A percentile compares a stretch with the other conserved stretches of the same genome.
Conservation (phyloP, 2,888 invertebrate genomes). For the Psococerastis gibbosa region DNA sequence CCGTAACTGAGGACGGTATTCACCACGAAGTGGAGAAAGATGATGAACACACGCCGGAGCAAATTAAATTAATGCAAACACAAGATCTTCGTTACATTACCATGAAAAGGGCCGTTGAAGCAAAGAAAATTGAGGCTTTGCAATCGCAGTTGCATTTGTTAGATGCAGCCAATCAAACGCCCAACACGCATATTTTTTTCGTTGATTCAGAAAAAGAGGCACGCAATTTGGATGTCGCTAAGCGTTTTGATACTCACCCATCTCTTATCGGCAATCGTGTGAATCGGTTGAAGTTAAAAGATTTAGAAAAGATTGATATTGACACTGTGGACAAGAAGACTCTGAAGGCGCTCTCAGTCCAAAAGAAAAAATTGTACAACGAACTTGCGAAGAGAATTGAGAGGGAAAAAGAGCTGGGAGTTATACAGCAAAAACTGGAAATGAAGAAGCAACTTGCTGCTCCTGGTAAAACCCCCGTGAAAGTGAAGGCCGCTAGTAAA, state of each 20-base stretch:
- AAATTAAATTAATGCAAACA: slow-evolving; percentile 72
- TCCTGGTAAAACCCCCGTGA: slow-evolving; percentile 43
- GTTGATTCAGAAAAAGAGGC: slow-evolving; percentile 39
- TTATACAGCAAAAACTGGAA: slow-evolving; percentile 64
- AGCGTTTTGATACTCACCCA: slow-evolving; percentile 56
- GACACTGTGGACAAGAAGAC: slow-evolving; percentile 33
- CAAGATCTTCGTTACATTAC: slow-evolving; percentile 82
- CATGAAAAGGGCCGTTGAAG: slow-evolving; percentile 68
- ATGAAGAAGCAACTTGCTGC: slow-evolving; percentile 46
- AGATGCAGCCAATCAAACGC: slow-evolving; percentile 43
- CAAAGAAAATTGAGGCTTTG: slow-evolving; percentile 52
- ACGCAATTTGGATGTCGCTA: slow-evolving; percentile 43
- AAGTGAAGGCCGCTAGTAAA: slow-evolving; percentile 41
- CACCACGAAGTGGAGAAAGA: slow-evolving; percentile 31
- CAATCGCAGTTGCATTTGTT: slow-evolving; percentile 67
- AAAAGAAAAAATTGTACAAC: slow-evolving; percentile 44
- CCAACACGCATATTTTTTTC: slow-evolving; percentile 66
- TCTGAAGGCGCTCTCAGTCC: slow-evolving; percentile 22
- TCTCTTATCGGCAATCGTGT: slow-evolving; percentile 43
- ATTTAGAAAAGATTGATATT: slow-evolving; percentile 36
- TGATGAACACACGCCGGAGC: slow-evolving; percentile 61
- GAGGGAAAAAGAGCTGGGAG: slow-evolving; percentile 51
- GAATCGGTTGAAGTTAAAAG: slow-evolving; percentile 44
- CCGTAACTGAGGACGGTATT: slow-evolving; percentile 39
- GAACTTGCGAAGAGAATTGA: slow-evolving; percentile 58